Evolutionary conservation across 1,140 invertebrate species (phyloP), one percentile per base, ranked within the genome.

Genomic region (Caerostris extrusa): DNA sequence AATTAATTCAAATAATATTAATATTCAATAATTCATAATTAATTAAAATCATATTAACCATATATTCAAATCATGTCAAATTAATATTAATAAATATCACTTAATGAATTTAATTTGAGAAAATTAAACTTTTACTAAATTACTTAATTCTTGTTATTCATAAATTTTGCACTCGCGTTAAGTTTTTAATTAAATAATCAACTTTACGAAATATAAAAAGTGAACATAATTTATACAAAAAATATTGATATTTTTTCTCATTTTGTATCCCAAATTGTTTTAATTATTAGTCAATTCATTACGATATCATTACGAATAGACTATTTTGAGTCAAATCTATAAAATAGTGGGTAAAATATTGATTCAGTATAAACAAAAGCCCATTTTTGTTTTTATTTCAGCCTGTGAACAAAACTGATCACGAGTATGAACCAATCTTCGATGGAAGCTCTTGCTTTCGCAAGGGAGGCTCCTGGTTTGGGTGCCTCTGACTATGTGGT

Each of bases 401-500:
- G 2, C 7, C 3, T 1, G 5, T 7, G 12, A 77, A 50, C 71
- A 50, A 7, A 71, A 50, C 34, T 34, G 34, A 77, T 77, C 14
- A 7, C 17, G 34, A 61, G 3, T 10, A 87, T 87, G 85, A 87
- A 87, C 64, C 57, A 60, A 64, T 60, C 85, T 4, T 14, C 53
- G 2, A n/a, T 77, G 17, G 64, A 55, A 61, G 53, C 77, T 14
- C 3, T 17, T 56, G 14, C 64, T 12, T 17, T 71, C 6, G n/a
- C n/a, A 1, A 60, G 55, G 67, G 56, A 61, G 53, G n/a, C 19
- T 2, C 19, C 56, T 17, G 58, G n/a, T 1, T 58, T 94, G 14
- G 56, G 86, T 3, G 17, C n/a, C 3, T 12, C 94, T 61, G 98
- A 98, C 95, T 98, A 98, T 95, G 95, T 97, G 0, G 97, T 98